Evolutionary conservation across 2,888 invertebrate species (phyloP).

Genomic region (Aphidius colemani): DNA sequence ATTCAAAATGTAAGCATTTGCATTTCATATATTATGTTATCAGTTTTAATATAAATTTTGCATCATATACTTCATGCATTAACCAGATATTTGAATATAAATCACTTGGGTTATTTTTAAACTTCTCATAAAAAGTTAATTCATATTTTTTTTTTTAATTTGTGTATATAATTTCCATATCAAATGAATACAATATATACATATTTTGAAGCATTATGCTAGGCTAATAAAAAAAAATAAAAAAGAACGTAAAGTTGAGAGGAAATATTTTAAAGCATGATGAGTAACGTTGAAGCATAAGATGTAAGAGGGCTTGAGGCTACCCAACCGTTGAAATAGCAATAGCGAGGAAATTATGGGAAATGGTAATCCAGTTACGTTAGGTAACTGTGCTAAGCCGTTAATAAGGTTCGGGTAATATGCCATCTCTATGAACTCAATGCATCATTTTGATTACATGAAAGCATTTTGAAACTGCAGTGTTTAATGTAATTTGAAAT

Average conservation of each 20-base stretch:
- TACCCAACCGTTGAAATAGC: conserved; percentile 8
- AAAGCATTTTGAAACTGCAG: too few species aligned
- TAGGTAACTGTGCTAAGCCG: conserved; percentile 41
- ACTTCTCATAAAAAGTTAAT: too few species aligned
- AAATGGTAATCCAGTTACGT: conserved; percentile 14
- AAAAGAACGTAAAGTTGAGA: background rate
- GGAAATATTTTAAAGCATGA: background rate
- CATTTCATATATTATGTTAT: conserved; percentile 2
- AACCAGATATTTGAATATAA: background rate
- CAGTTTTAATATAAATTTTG: background rate
- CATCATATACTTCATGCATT: background rate
- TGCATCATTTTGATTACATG: too few species aligned
- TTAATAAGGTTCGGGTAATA: conserved; percentile 45
- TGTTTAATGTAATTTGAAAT: too few species aligned
- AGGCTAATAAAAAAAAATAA: background rate
- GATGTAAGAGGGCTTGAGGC: background rate
- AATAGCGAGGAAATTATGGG: conserved; percentile 2
- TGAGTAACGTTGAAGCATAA: too few species aligned
- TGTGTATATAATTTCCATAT: too few species aligned
- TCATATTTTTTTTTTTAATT: too few species aligned
- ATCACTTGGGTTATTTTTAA: too few species aligned
- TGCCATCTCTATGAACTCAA: conserved; percentile 33
- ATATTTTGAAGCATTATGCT: too few species aligned
- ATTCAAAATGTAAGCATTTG: conserved; percentile 12
- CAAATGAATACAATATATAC: too few species aligned